Evolutionary conservation across 1,140 invertebrate species (phyloP), one percentile per base, ranked within the genome.

Genomic region (Dolichoris vasculosae): DNA sequence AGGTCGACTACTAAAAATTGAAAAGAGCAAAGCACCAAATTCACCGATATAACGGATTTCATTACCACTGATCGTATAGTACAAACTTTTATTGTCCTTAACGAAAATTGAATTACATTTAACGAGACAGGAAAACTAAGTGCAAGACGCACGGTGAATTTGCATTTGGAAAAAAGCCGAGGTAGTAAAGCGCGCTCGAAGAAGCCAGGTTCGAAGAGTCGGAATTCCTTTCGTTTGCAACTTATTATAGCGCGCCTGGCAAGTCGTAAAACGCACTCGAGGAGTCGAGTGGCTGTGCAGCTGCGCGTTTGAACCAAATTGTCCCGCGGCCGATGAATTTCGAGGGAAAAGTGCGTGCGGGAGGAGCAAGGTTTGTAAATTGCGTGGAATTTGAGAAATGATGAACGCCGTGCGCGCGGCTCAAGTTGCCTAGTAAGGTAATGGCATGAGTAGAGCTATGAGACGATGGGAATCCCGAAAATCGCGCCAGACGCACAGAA

Each of bases 401-500:
- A 79, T 80, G 26, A 79, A 84, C 43, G 76, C 32, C 35, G 4
- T 38, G 32, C 23, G 38, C 48, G 35, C 38, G 48, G 30, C 13
- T 11, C 2, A 20, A 51, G 46, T 55, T 67, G 63, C 64, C 79
- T 46, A 82, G 43, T 32, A 71, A 71, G 63, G 64, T 51, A 64
- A 79, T 35, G 64, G 40, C n/a, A 13, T 35, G 46, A 26, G 73
- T 35, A 48, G 8, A 48, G 46, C 48, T 69, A 48, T 38, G 82
- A 46, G 35, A 64, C 55, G 51, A 86, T 69, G 80, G 84, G 82
- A 82, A 86, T 69, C 71, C 84, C 84, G 63, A 86, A 75, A 64
- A n/a, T 46, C 78, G 64, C 78, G 78, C 67, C 71, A 81, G 78
- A 75, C 84, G 40, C n/a, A 81, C 79, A 82, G 84, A 86, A 78